Base-by-base conservation (phyloP, 2,113 vertebrate species). In the Cisticola juncidis region DNA sequence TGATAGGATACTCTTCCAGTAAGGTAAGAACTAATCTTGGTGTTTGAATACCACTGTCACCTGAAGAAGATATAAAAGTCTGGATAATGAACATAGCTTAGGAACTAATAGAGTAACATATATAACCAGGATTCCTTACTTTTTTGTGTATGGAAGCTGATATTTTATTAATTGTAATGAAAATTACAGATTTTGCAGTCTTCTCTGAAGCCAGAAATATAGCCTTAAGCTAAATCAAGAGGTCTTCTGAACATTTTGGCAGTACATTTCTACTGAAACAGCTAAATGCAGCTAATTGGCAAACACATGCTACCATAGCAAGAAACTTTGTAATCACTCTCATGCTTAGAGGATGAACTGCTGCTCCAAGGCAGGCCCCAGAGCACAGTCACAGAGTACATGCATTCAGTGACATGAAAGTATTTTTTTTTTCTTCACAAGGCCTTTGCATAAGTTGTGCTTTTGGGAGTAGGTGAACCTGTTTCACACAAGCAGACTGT, bases 211-310 rank as follows among this genome's bases (percentile, higher is more conserved):
- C 79, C 81, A 95, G 91, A 96, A 96, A 95, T 60, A 58, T 14
- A 28, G 60, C 92, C 90, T 87, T 82, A 84, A 97, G 93, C 90
- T 97, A 96, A 92, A 97, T 95, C 58, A 97, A 94, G 94, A 97
- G 42, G 87, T 92, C 74, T 90, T 96, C 88, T 95, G 87, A 92
- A 82, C 77, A 89, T 92, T 88, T 54, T 94, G 90, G 92, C 87
- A 86, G 54, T 78, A 73, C 33, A 54, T 53, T 96, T 96, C 73
- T 94, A 92, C 81, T 78, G 14, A 31, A 97, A 95, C 93, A 92
- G 74, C 86, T 96, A 96, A 81, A 95, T 97, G 89, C 86, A 88
- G 68, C 83, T 95, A 95, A 97, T 88, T 92, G 81, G 92, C 76
- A 88, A 88, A 91, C 58, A 74, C 66, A 77, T 64, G 68, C 85